Evolutionary conservation across 1,140 invertebrate genomes (phyloP), one percentile per base, ranked within the genome.

Genomic region (Aphaenogaster rudis): DNA sequence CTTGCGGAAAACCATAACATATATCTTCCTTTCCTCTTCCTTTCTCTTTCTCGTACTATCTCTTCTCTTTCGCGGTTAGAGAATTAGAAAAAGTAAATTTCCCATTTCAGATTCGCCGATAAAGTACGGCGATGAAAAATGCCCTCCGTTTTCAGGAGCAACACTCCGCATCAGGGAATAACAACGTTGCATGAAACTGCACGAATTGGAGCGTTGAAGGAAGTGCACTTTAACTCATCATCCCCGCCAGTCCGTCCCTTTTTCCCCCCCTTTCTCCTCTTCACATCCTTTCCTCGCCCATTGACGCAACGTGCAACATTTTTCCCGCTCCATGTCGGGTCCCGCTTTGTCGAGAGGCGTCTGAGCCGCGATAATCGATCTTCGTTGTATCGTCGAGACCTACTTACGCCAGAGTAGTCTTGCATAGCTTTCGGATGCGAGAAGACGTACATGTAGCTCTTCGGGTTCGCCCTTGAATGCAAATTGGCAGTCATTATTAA

Each of bases 371-470:
- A 84, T 84, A 84, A 84, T 84, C 80, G 80, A 84, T 84, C 80
- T 84, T 84, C 80, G 80, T 76, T 84, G 80, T 84, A 57, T 61
- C 61, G 63, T 54, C 48, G 72, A 86, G 76, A 87, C 74, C 87
- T 76, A 94, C 94, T 94, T 92, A 95, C 94, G 21, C 89, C 92
- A 13, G 91, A 90, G 57, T 94, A 94, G 78, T 95, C 94, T 78
- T 94, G 92, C 88, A 94, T 93, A 36, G 93, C 93, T 91, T 93
- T 94, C 39, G 91, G 92, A 91, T 99, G 98, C 59, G 97, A 97
- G 93, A 98, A 99, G 39, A 99, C 97, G 93, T 98, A 99, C 96
- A 99, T 98, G 94, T 98, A 99, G 72, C 97, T 97, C 88, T 97
- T 97, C 0, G 96, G 96, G 94, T 98, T 97, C n/a, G 97, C 96